Conservation (phyloP, 37 sponge, comb jelly and placozoan genomes). For the Haliclona indistincta region DNA sequence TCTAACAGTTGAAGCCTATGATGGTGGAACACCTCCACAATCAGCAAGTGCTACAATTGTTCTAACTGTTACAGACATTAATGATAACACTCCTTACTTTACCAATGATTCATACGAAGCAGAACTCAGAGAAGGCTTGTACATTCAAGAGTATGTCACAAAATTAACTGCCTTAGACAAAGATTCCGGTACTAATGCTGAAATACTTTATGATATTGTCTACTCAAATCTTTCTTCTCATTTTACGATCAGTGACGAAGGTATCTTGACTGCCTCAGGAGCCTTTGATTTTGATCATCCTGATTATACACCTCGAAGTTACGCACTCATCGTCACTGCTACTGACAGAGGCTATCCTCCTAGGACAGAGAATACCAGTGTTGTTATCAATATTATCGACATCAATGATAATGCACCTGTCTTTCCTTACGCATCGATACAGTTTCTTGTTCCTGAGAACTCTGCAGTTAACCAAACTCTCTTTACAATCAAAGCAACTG, state of each 20-base stretch:
- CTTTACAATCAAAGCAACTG: constrained; percentile 41
- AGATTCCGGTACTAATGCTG: neutral
- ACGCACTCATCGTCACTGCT: constrained; percentile 16
- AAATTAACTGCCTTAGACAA: neutral
- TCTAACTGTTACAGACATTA: constrained; percentile 36
- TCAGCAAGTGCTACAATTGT: constrained; percentile 1
- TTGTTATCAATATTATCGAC: constrained; percentile 45
- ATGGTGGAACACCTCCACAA: constrained; percentile 34
- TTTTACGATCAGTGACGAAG: constrained; percentile 20
- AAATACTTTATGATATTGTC: constrained; percentile 13
- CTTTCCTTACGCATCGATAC: constrained; percentile 11
- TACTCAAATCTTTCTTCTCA: constrained; percentile 13
- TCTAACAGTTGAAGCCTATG: constrained; percentile 30
- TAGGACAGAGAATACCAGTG: constrained; percentile 3
- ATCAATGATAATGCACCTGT: constrained; percentile 71
- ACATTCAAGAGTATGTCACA: constrained; percentile 1
- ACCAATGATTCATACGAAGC: neutral
- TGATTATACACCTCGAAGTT: constrained; percentile 18
- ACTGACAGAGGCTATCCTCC: constrained; percentile 29
- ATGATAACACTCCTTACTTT: constrained; percentile 59
- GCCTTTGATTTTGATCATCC: constrained; percentile 1
- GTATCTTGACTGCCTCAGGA: constrained; percentile 30
- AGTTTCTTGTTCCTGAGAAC: constrained; percentile 41
- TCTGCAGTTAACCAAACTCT: constrained; percentile 17
- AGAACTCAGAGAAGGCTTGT: neutral